These are phyloP conservation scores for Lagorchestes hirsutus DNA, from an alignment of 2,797 vertebrate genomes.

Conservation along the genomic window DNA sequence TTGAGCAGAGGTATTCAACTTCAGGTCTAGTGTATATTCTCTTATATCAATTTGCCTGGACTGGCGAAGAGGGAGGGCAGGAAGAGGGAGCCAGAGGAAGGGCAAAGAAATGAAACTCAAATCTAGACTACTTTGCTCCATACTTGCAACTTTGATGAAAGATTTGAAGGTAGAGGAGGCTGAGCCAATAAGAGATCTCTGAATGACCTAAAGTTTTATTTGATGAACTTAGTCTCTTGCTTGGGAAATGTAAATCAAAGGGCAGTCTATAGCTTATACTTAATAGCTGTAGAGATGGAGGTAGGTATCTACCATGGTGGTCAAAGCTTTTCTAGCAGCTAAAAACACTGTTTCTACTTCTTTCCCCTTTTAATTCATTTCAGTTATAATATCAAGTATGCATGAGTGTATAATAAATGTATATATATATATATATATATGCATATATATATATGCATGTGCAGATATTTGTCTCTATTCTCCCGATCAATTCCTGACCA, in stretches of 20 bases:
- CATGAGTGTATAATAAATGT: neutral
- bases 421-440: neutral
- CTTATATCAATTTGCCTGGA: neutral
- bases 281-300: neutral
- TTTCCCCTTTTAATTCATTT: neutral
- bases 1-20: neutral
- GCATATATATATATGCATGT: too few species aligned
- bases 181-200: neutral
- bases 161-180: neutral
- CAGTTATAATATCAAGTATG: neutral
- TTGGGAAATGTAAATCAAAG: neutral
- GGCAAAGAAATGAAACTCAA: neutral
- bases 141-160: neutral
- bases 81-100: neutral
- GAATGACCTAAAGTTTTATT: neutral
- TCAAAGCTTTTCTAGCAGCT: neutral
- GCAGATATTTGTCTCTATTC: neutral
- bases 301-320: neutral
- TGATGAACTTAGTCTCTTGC: neutral
- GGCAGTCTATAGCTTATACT: neutral
- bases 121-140: neutral
- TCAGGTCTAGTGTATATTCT: neutral
- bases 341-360: neutral
- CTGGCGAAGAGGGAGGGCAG: neutral
- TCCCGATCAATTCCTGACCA: neutral